Conservation (phyloP, 2,888 invertebrate species). For the Limnephilus marmoratus region DNA sequence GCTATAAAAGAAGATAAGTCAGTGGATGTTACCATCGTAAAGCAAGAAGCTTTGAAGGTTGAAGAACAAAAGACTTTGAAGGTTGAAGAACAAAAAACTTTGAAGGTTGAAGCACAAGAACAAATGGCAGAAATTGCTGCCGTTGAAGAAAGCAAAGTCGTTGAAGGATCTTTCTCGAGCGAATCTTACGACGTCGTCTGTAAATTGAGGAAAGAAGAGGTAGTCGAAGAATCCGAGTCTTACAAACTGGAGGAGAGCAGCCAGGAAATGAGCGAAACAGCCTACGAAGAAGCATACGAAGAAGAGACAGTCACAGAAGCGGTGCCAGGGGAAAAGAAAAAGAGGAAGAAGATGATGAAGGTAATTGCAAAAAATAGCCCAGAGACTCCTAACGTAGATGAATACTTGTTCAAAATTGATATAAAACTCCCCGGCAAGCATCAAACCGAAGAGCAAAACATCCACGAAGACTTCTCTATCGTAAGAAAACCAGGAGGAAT, state of each 20-base stretch:
- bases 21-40: neutral
- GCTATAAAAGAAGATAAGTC: neutral
- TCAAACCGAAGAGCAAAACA: conserved; percentile 44
- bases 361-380: conserved; percentile 55
- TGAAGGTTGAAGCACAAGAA: too few relatives aligned
- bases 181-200: conserved; percentile 32
- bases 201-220: conserved; percentile 20
- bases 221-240: neutral
- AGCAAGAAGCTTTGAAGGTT: conserved; percentile 5
- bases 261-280: neutral
- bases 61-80: neutral
- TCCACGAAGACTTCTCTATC: conserved; percentile 64
- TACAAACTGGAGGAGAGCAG: neutral
- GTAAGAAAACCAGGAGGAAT: conserved; percentile 59
- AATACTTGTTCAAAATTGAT: conserved; percentile 63
- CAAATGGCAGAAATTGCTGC: neutral
- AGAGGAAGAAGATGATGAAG: conserved; percentile 53
- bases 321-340: conserved; percentile 24
- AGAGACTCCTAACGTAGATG: conserved; percentile 63
- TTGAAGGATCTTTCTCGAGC: neutral
- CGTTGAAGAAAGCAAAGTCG: conserved; percentile 61
- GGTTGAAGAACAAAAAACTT: too few relatives aligned
- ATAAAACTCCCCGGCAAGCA: conserved; percentile 60
- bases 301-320: conserved; percentile 16
- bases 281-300: conserved; percentile 51